Percentiles rank a stretch among this genome's conserved stretches.
These are phyloP conservation scores for Hemiprocne comata DNA, from an alignment of 2,113 vertebrate genomes.

Conservation along the genomic window DNA sequence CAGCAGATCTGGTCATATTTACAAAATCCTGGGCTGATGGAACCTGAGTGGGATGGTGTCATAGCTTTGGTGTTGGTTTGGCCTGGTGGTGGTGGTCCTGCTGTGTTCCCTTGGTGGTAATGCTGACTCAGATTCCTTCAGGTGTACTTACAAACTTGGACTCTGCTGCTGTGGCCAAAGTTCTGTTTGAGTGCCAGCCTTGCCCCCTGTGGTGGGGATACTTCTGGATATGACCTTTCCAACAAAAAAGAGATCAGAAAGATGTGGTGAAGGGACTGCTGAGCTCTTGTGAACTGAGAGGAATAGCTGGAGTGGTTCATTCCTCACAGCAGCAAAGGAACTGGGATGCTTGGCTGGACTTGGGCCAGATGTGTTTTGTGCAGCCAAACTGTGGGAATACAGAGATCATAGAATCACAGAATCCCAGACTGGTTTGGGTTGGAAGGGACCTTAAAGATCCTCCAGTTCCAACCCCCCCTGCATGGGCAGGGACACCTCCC, in stretches of 20 bases:
- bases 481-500: too few species aligned
- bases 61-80: rapidly evolving
- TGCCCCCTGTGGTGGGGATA: not conserved
- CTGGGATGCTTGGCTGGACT: not conserved
- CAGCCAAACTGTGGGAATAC: too few species aligned
- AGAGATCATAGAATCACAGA: too few species aligned
- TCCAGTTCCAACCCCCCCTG: too few species aligned
- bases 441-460: too few species aligned
- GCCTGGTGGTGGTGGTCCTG: not conserved
- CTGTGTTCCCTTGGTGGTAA: rapidly evolving
- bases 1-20: not conserved
- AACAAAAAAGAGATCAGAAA: rapidly evolving
- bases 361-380: not conserved
- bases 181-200: not conserved
- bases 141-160: not conserved
- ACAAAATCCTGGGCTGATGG: rapidly evolving
- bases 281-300: rapidly evolving
- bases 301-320: not conserved
- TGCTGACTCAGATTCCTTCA: not conserved
- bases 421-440: too few species aligned
- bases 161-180: not conserved
- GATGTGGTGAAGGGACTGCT: rapidly evolving
- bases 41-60: rapidly evolving
- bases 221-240: not conserved
- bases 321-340: not conserved